A percentile compares a stretch with the other conserved stretches of the same genome.
Evolutionary conservation across 2,113 vertebrate genomes (phyloP).

Genomic region (Camelus dromedarius): DNA sequence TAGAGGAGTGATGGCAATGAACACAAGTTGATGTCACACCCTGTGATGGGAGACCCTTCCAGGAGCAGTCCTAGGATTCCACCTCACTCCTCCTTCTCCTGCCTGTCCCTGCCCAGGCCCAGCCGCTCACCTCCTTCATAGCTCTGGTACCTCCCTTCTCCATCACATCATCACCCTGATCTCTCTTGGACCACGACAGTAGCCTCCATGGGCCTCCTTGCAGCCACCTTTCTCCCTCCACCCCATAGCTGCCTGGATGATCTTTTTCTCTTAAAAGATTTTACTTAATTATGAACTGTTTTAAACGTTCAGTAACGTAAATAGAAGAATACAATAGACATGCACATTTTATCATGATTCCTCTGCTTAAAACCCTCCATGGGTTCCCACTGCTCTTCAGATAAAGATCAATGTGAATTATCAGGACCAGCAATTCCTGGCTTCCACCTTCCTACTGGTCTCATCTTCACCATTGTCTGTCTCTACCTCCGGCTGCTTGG

Average conservation of each 20-base stretch:
- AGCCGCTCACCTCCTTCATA: rapidly evolving
- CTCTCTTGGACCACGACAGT: rapidly evolving
- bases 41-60: rapidly evolving
- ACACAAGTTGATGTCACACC: background rate
- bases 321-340: background rate
- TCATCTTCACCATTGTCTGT: background rate
- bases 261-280: background rate
- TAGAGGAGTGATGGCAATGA: rapidly evolving
- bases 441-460: background rate
- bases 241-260: background rate
- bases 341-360: background rate
- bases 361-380: background rate
- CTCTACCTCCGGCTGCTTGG: background rate
- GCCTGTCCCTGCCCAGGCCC: background rate
- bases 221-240: rapidly evolving
- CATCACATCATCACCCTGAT: background rate
- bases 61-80: background rate
- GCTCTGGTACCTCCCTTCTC: too few species aligned
- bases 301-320: background rate
- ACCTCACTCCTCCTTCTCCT: background rate
- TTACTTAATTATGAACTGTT: background rate
- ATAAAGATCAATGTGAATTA: background rate
- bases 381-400: background rate
- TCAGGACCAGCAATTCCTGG: too few species aligned
- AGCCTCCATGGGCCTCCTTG: background rate